Percentiles rank a stretch among this genome's conserved stretches.
Evolutionary conservation across 53 echinoderm and acorn worm species (phyloP).

Genomic region (Stichopus horrens): DNA sequence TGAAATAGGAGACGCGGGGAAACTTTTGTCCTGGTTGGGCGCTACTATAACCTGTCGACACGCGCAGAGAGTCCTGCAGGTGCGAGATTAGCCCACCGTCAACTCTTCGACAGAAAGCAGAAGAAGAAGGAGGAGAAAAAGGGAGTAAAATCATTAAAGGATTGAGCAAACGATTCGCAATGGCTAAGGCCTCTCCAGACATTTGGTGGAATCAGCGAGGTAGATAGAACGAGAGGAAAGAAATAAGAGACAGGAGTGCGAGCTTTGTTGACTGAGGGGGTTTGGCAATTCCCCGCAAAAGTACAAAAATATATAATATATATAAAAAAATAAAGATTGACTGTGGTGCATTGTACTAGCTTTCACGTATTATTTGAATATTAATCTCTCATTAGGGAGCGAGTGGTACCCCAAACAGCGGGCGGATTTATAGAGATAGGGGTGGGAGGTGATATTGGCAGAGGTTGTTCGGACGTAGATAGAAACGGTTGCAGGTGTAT

Average conservation of each 20-base stretch:
- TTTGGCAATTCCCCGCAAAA: conserved; percentile 4
- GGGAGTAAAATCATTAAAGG: conserved; percentile 64
- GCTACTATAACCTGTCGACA: conserved; percentile 68
- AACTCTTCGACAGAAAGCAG: conserved; percentile 57
- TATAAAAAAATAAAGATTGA: not conserved
- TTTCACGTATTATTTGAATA: conserved; percentile 89
- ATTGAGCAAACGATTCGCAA: conserved; percentile 74
- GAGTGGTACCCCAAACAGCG: conserved; percentile 46
- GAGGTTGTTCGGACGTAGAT: conserved; percentile 31
- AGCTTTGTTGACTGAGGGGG: conserved; percentile 45
- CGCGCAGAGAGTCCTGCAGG: conserved; percentile 69
- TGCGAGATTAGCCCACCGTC: conserved; percentile 67
- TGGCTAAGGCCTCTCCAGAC: conserved; percentile 85
- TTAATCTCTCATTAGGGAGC: conserved; percentile 90
- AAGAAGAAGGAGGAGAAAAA: conserved; percentile 52
- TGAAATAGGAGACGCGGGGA: conserved; percentile 83
- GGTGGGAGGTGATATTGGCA: conserved; percentile 54
- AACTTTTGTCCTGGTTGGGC: conserved; percentile 92
- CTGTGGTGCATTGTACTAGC: conserved; percentile 6
- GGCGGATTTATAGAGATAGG: conserved; percentile 61
- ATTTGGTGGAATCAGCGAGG: conserved; percentile 91
- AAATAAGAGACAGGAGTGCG: conserved; percentile 36
- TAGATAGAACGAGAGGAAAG: conserved; percentile 23
- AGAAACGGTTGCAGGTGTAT: conserved; percentile 27
- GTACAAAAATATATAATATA: too few relatives aligned